phyloP scores from a whole-genome alignment of 2,797 vertebrate species.

The Pangasius djambal region DNA sequence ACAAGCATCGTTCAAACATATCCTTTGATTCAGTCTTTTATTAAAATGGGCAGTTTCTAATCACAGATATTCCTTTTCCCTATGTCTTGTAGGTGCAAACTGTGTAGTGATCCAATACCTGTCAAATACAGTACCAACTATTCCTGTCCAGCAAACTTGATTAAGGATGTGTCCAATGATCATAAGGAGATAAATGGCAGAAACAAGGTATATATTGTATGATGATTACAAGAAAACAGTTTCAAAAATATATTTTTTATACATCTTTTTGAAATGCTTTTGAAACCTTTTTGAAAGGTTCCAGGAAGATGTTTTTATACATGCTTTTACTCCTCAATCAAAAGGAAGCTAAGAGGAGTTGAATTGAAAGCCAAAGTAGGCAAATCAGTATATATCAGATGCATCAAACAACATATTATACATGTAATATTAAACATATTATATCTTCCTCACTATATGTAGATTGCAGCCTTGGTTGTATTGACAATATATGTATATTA shows the following conservation, averaged over 20 bases:
- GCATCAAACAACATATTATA: not conserved
- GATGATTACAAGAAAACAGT: not conserved
- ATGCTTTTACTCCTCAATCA: not conserved
- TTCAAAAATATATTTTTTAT: not conserved
- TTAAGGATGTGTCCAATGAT: constrained; percentile 70
- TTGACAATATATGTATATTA: not conserved
- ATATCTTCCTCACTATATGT: not conserved
- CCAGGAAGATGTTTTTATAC: not conserved
- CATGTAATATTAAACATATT: too few species aligned
- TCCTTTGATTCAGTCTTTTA: not conserved
- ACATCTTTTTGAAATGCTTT: not conserved
- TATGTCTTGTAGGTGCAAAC: constrained; percentile 67
- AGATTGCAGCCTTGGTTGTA: not conserved
- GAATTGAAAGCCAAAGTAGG: not conserved
- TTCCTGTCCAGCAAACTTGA: constrained; percentile 69
- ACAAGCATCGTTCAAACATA: not conserved
- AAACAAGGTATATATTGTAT: constrained; percentile 76
- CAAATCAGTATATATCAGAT: not conserved
- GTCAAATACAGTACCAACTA: constrained; percentile 51
- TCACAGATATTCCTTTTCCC: constrained; percentile 24
- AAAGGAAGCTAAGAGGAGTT: not conserved
- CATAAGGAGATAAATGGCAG: constrained; percentile 69
- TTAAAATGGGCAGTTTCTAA: not conserved
- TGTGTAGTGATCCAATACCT: constrained; percentile 42
- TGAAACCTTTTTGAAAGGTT: not conserved